Base-by-base conservation (phyloP, 1,140 invertebrate species). In the Cheumatopsyche charites region DNA sequence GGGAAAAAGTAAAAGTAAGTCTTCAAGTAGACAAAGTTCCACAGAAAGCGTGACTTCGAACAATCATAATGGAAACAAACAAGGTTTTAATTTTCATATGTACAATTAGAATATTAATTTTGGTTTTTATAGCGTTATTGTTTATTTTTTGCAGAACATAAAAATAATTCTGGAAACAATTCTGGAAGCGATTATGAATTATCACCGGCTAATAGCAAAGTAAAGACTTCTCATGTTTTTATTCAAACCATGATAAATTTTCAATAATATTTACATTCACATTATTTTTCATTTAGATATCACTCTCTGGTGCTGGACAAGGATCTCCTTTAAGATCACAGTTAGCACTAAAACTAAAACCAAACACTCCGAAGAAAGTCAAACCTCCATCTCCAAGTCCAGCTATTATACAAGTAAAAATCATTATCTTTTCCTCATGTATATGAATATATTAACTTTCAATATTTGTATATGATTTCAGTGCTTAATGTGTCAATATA, bases 401-500 rank as follows among this genome's bases (percentile, higher is more conserved):
- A 49, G 80, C 82, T 11, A 79, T 83, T n/a, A 75, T 75, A 19
- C 83, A 84, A 79, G 83, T 84, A 81, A 72, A 36, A 42, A 63
- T 6, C 42, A 29, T 63, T 42, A 62, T 15, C 23, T 13, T 62
- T 62, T 62, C 7, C 6, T 36, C 17, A 36, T 62, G 15, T n/a
- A 17, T 2, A 2, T 23, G 21, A 12, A 63, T 42, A 63, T 62
- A 3, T 9, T 13, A 15, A n/a, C 12, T 62, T 26, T 36, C 3
- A 23, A 36, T 19, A 65, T 61, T 67, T 11, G 68, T 72, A 41
- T 17, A 67, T n/a, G 67, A 73, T 77, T 81, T 66, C 79, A 90
- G 81, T 95, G 93, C 82, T 90, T 92, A 19, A 86, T 95, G 80
- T 95, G 93, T 85, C 88, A 89, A 75, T 92, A 90, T 80, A 89